phyloP scores from a whole-genome alignment of 2,113 vertebrate genomes.

The Dasypus novemcinctus region DNA sequence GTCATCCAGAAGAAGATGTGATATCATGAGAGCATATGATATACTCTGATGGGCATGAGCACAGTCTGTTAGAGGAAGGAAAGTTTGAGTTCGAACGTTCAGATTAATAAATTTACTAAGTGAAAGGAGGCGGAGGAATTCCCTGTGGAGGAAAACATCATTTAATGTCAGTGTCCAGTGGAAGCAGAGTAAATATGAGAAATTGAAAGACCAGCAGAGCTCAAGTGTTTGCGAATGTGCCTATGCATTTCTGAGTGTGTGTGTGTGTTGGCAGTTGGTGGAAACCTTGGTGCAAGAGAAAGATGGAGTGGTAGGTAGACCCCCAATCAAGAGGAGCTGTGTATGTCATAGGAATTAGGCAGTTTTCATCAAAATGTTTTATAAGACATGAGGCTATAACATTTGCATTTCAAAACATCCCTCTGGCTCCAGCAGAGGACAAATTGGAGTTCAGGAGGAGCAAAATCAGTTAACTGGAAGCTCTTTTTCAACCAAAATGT shows the following conservation, averaged over 20 bases:
- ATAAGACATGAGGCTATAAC: background rate
- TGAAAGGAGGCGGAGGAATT: background rate
- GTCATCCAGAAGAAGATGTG: background rate
- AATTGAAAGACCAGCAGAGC: background rate
- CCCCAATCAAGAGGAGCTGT: background rate
- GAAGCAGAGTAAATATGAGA: background rate
- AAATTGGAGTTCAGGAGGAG: background rate
- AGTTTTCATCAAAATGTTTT: background rate
- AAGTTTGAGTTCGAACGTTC: background rate
- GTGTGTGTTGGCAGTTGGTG: background rate
- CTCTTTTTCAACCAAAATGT: background rate
- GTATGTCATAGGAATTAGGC: background rate
- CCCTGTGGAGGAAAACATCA: background rate
- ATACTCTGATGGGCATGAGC: background rate
- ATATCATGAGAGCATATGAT: background rate
- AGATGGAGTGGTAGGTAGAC: background rate
- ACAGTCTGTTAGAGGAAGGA: background rate
- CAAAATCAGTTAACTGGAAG: background rate
- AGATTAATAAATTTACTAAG: background rate
- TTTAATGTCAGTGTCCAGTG: background rate
- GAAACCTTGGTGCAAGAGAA: background rate
- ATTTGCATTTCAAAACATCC: background rate
- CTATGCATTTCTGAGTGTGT: background rate
- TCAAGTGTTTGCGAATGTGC: background rate
- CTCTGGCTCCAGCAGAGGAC: background rate